Evolutionary conservation across 1,140 invertebrate genomes (phyloP), one percentile per base, ranked within the genome.

Genomic region (Aphidius gifuensis): DNA sequence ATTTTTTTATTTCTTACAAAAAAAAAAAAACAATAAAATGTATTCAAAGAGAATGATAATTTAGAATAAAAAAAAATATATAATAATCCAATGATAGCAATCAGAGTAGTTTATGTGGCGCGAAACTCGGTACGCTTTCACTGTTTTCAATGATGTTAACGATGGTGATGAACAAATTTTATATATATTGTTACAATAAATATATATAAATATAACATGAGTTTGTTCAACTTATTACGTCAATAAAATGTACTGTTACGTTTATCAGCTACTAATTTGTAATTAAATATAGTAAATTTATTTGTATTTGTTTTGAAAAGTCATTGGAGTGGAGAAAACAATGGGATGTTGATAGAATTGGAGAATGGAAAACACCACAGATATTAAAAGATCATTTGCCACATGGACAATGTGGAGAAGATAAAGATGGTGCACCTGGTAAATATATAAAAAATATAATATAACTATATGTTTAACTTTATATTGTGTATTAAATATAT

Each of bases 401-500:
- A 0, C 88, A 88, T 50, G 93, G 93, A 55, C 74, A 86, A 1
- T 83, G 84, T 58, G 93, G 93, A 3, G 89, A 84, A 66, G 93
- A 95, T 71, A 93, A 92, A 69, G 89, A 93, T 68, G 92, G 92
- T n/a, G 87, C 88, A 32, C 92, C 93, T 74, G 79, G 89, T 90
- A 80, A 74, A 64, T 60, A 55, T n/a, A 46, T 21, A 51, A 43
- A 56, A 54, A 16, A 16, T 16, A 16, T 16, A 16, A 16, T 16
- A 16, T 16, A 16, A 1, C 16, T 16, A 16, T 16, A 16, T 16
- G 16, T 16, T 48, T 44, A 47, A 62, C 39, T 62, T 58, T 21
- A 16, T 16, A 16, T 32, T 48, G 47, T 6, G 11, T 5, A n/a
- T 48, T n/a, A 6, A n/a, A 48, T 48, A n/a, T 7, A 48, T 48